A percentile compares a stretch with the other conserved stretches of the same genome.
phyloP scores from a whole-genome alignment of 2,797 vertebrate genomes.

The Pseudopleuronectes americanus region DNA sequence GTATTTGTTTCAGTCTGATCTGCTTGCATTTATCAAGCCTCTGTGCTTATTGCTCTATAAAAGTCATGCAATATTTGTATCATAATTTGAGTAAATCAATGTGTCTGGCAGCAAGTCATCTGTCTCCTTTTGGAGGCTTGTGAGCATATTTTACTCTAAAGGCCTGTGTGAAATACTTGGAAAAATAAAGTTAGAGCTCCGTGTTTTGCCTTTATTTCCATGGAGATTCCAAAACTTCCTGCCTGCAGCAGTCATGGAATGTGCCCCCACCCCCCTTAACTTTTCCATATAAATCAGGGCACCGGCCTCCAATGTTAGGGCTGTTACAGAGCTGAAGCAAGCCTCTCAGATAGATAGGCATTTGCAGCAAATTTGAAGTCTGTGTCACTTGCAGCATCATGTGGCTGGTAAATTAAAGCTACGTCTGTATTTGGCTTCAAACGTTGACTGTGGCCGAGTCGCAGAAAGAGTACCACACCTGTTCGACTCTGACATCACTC shows the following conservation, averaged over 20 bases:
- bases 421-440: conserved; percentile 10
- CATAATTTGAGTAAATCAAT: conserved; percentile 37
- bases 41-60: conserved; percentile 10
- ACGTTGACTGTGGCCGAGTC: not conserved
- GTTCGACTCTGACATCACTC: conserved; percentile 1
- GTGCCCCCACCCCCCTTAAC: conserved; percentile 67
- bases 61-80: conserved; percentile 16
- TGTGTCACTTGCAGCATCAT: conserved; percentile 16
- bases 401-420: conserved; percentile 1
- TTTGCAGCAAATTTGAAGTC: conserved; percentile 4
- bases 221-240: conserved; percentile 87
- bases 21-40: conserved; percentile 4
- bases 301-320: conserved; percentile 69
- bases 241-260: conserved; percentile 80
- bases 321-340: conserved; percentile 58
- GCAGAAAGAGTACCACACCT: conserved; percentile 17
- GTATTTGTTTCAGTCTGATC: not conserved
- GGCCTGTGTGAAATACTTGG: conserved; percentile 72
- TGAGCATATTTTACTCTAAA: conserved; percentile 61
- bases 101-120: conserved; percentile 41
- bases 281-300: conserved; percentile 82
- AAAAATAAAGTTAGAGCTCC: conserved; percentile 74
- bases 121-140: conserved; percentile 49
- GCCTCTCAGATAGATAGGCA: conserved; percentile 38
- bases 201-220: conserved; percentile 84